Conservation (phyloP, 2,113 vertebrate species). For the Panurus biarmicus region DNA sequence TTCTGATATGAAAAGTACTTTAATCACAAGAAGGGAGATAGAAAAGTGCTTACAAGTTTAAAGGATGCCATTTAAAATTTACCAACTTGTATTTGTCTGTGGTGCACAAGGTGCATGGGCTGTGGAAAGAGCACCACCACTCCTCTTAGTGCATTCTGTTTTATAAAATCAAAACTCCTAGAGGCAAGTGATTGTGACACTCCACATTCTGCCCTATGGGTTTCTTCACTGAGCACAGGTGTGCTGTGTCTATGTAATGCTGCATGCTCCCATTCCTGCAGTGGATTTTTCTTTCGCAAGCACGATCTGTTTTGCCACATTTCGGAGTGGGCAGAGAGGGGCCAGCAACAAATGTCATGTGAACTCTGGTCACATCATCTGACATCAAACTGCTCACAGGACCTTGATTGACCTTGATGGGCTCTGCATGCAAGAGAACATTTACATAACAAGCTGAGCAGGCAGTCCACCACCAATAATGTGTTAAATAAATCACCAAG, state of each 20-base stretch:
- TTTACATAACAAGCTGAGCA: neutral
- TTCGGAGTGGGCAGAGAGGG: neutral
- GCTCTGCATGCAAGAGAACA: neutral
- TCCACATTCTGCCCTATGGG: no score
- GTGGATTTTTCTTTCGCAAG: neutral
- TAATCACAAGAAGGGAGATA: neutral
- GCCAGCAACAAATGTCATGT: neutral
- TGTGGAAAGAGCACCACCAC: neutral
- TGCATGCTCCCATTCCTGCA: neutral
- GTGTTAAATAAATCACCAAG: neutral
- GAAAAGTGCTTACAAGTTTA: neutral
- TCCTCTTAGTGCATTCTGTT: neutral
- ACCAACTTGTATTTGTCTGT: neutral
- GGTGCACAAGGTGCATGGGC: neutral
- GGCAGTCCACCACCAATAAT: neutral
- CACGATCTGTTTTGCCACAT: neutral
- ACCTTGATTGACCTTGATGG: neutral
- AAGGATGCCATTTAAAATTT: neutral
- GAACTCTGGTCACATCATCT: neutral
- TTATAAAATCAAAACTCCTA: neutral
- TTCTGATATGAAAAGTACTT: neutral
- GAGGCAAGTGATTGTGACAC: neutral
- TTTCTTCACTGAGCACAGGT: neutral
- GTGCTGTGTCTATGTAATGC: neutral
- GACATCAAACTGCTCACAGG: neutral